Conservation (phyloP, 1,140 invertebrate genomes). For the Zophobas morio region DNA sequence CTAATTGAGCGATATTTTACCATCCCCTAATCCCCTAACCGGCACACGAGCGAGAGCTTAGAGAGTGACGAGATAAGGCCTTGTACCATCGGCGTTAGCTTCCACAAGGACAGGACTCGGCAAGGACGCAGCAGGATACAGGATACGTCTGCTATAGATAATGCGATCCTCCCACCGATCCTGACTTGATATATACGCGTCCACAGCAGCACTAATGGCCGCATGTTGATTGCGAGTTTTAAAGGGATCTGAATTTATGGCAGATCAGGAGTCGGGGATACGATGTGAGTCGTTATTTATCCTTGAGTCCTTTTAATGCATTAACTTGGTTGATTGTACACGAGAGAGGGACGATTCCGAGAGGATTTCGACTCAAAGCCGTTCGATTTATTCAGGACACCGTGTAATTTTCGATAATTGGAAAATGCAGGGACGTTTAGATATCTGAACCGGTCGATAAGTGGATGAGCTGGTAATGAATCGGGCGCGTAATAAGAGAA, state of each 20-base stretch:
- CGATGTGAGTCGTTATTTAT: constrained; percentile 61
- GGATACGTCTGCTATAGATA: constrained; percentile 58
- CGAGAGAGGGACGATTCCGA: constrained; percentile 11
- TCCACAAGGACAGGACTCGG: constrained; percentile 35
- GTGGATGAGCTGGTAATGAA: no score
- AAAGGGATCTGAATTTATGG: constrained; percentile 63
- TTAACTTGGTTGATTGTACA: constrained; percentile 52
- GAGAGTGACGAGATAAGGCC: constrained; percentile 47
- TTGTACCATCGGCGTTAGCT: constrained; percentile 16
- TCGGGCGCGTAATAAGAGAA: no score
- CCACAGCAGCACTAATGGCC: constrained; percentile 63
- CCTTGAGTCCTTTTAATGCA: constrained; percentile 62
- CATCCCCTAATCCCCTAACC: constrained; percentile 33
- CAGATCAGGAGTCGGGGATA: constrained; percentile 59
- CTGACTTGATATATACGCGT: constrained; percentile 61
- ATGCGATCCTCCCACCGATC: constrained; percentile 58
- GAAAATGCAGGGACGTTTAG: neutral
- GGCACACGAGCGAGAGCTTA: constrained; percentile 41
- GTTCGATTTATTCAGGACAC: constrained; percentile 9
- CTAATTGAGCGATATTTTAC: constrained; percentile 51
- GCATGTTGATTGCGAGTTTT: constrained; percentile 65
- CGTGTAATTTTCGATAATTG: constrained; percentile 19
- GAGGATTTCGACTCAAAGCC: neutral
- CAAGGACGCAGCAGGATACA: constrained; percentile 55
- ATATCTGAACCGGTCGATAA: no score